Evolutionary conservation across 2,888 invertebrate genomes (phyloP).

Genomic region (Zeuzera pyrina): DNA sequence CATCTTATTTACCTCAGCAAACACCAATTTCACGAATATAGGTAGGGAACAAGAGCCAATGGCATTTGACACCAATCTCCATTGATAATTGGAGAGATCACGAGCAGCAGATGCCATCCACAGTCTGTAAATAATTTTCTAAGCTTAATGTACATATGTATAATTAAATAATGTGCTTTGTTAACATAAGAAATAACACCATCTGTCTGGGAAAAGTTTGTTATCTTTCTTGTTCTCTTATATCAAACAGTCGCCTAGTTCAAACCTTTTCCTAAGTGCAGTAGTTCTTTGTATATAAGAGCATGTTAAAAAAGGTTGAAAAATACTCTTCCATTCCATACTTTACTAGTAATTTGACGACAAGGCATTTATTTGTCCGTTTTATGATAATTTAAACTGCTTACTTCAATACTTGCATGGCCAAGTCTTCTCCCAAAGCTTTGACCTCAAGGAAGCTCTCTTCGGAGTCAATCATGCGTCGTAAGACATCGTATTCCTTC

Average conservation of each 20-base stretch:
- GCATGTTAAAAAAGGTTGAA: no score
- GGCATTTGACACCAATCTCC: constrained; percentile 94
- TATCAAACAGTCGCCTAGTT: no score
- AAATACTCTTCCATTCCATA: no score
- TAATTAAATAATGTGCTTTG: no score
- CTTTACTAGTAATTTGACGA: no score
- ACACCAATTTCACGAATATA: constrained; percentile 97
- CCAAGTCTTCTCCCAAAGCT: constrained; percentile 92
- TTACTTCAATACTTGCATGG: constrained; percentile 91
- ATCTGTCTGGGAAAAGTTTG: no score
- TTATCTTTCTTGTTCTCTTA: no score
- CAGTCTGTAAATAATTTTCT: constrained; percentile 78
- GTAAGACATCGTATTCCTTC: constrained; percentile 86
- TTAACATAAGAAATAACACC: no score
- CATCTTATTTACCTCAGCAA: constrained; percentile 79
- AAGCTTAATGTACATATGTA: no score
- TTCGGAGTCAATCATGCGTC: constrained; percentile 90
- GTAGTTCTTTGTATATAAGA: no score
- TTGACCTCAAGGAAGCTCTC: constrained; percentile 93
- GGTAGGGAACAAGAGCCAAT: constrained; percentile 95
- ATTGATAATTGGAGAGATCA: constrained; percentile 93
- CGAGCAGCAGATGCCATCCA: constrained; percentile 95
- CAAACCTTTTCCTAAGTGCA: no score
- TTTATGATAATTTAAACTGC: constrained; percentile 16
- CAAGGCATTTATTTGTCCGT: no score